phyloP scores from a whole-genome alignment of 2,113 vertebrate species.

The Puma concolor region DNA sequence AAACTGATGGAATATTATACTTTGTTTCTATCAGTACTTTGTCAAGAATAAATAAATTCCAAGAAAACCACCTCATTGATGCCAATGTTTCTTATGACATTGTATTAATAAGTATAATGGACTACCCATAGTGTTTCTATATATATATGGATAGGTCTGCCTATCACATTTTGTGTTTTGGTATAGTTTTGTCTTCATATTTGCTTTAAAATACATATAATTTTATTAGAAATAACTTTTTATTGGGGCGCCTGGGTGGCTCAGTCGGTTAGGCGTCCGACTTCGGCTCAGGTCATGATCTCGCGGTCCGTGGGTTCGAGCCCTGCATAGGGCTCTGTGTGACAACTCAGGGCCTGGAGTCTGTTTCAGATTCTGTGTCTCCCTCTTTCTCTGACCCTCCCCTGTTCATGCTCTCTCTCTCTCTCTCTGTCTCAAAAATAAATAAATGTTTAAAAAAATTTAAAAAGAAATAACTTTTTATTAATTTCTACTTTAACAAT shows the following conservation, averaged over 20 bases:
- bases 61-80: background rate
- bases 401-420: no score
- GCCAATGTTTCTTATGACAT: background rate
- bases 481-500: background rate
- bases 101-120: background rate
- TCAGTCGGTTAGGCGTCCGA: no score
- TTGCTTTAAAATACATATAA: background rate
- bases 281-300: no score
- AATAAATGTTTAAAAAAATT: no score
- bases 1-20: background rate
- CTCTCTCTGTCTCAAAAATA: no score
- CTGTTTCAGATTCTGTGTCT: no score
- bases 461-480: background rate
- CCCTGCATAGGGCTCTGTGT: no score
- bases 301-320: no score
- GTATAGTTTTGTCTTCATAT: background rate
- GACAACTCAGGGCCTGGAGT: no score
- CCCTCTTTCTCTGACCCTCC: no score
- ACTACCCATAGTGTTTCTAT: background rate
- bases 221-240: conserved; percentile 8
- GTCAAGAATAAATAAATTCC: background rate
- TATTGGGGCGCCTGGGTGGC: no score
- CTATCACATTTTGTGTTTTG: background rate
- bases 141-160: background rate
- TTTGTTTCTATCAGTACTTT: conserved; percentile 23